Evolutionary conservation across 2,113 vertebrate genomes (phyloP).

Genomic region (Clarias macrocephalus): DNA sequence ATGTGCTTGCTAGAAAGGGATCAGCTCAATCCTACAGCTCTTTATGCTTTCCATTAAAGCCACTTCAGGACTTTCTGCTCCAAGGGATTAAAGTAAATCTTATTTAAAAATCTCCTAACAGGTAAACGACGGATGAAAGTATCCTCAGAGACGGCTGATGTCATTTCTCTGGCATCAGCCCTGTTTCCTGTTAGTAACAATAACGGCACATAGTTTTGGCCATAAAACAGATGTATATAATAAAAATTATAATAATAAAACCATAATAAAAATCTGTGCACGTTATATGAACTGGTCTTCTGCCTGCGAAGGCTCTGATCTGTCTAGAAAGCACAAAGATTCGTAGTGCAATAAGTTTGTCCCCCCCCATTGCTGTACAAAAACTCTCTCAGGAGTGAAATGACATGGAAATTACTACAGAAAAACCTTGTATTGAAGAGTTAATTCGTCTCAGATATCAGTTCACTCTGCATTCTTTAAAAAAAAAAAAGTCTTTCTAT

Average conservation of each 20-base stretch:
- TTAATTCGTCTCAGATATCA: not conserved
- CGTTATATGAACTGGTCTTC: not conserved
- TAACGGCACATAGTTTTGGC: not conserved
- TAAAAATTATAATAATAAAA: not conserved
- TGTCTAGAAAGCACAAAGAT: not conserved
- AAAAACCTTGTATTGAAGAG: not conserved
- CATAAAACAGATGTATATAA: not conserved
- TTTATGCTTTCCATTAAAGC: not conserved
- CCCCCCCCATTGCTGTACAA: not conserved
- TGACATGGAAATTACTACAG: not conserved
- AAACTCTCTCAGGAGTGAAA: not conserved
- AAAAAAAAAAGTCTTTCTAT: not conserved
- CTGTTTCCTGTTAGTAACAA: not conserved
- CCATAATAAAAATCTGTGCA: not conserved
- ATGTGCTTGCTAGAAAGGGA: not conserved
- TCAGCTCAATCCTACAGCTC: not conserved
- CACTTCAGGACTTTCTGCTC: not conserved
- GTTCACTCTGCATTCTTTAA: not conserved
- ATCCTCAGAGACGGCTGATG: not conserved
- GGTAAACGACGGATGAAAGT: too few relatives aligned
- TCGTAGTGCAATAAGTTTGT: not conserved
- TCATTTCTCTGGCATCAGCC: not conserved
- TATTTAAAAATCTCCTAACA: not conserved
- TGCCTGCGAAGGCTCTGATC: not conserved
- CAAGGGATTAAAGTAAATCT: not conserved